These are phyloP conservation scores for Salmo trutta DNA, from an alignment of 2,797 vertebrate species.

Conservation along the genomic window DNA sequence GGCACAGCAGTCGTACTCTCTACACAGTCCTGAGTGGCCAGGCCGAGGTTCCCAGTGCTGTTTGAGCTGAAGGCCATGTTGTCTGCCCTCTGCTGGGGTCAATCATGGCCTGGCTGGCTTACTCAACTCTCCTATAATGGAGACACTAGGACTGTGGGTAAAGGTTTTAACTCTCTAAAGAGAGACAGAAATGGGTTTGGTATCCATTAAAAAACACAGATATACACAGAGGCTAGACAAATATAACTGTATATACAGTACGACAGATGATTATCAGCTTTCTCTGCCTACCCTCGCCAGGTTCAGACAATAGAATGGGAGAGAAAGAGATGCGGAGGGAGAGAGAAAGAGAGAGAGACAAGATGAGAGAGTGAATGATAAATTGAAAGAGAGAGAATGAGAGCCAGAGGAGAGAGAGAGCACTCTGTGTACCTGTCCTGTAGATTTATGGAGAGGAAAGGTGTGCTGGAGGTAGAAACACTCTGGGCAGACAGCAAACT, in stretches of 20 bases:
- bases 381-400: too few species aligned
- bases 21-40: constrained; percentile 28
- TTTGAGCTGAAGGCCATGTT: constrained; percentile 4
- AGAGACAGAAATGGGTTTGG: constrained; percentile 16
- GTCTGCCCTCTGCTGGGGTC: neutral
- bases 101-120: neutral
- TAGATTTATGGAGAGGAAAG: constrained; percentile 38
- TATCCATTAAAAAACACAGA: constrained; percentile 21
- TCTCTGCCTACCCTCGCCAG: neutral
- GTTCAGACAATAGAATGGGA: too few species aligned
- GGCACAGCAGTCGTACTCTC: constrained; percentile 32
- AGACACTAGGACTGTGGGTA: constrained; percentile 7
- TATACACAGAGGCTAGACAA: neutral
- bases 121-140: too few species aligned
- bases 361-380: too few species aligned
- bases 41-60: neutral
- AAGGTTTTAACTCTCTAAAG: constrained; percentile 41
- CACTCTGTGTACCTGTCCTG: constrained; percentile 43
- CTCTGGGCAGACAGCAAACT: constrained; percentile 10
- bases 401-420: neutral
- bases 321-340: too few species aligned
- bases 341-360: too few species aligned
- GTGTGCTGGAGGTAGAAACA: constrained; percentile 11
- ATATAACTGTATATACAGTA: too few species aligned
- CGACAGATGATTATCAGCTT: neutral